Conservation (phyloP, 2,797 vertebrate genomes). For the Hemibagrus guttatus region DNA sequence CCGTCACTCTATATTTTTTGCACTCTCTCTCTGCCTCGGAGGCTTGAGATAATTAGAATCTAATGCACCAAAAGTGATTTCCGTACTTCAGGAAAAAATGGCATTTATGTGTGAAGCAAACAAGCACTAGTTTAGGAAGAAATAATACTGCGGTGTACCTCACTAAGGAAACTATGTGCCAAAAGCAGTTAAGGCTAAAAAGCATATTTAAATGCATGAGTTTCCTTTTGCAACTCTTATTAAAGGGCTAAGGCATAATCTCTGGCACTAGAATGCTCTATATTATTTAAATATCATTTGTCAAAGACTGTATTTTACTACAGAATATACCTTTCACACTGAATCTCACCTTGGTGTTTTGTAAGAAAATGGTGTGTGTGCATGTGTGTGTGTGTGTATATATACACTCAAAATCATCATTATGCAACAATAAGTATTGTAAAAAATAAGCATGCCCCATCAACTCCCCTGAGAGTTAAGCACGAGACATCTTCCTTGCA, state of each 20-base stretch:
- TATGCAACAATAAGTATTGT: slow-evolving; percentile 74
- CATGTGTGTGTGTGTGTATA: slow-evolving; percentile 52
- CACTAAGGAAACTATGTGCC: slow-evolving; percentile 66
- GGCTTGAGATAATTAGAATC: slow-evolving; percentile 79
- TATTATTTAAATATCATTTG: slow-evolving; percentile 57
- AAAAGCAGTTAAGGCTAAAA: slow-evolving; percentile 73
- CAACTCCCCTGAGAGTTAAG: slow-evolving; percentile 67
- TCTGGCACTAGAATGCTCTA: slow-evolving; percentile 72
- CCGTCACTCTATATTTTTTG: slow-evolving; percentile 27
- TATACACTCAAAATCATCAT: slow-evolving; percentile 69
- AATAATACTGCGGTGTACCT: slow-evolving; percentile 69
- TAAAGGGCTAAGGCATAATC: slow-evolving; percentile 73
- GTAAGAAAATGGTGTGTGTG: slow-evolving; percentile 43
- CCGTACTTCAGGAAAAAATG: slow-evolving; percentile 75
- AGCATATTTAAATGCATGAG: slow-evolving; percentile 85
- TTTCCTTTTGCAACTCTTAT: slow-evolving; percentile 75
- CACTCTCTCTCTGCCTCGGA: slow-evolving; percentile 66
- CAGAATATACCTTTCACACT: slow-evolving; percentile 57
- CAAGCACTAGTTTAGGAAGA: slow-evolving; percentile 72
- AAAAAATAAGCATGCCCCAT: slow-evolving; percentile 61
- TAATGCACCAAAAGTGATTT: slow-evolving; percentile 81
- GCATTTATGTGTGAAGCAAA: slow-evolving; percentile 80
- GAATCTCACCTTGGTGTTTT: slow-evolving; percentile 23
- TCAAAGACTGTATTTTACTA: slow-evolving; percentile 63
- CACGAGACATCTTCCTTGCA: slow-evolving; percentile 60